Percentiles rank a stretch among this genome's conserved stretches.
Evolutionary conservation across 2,113 vertebrate genomes (phyloP).

Genomic region (Carassius gibelio): DNA sequence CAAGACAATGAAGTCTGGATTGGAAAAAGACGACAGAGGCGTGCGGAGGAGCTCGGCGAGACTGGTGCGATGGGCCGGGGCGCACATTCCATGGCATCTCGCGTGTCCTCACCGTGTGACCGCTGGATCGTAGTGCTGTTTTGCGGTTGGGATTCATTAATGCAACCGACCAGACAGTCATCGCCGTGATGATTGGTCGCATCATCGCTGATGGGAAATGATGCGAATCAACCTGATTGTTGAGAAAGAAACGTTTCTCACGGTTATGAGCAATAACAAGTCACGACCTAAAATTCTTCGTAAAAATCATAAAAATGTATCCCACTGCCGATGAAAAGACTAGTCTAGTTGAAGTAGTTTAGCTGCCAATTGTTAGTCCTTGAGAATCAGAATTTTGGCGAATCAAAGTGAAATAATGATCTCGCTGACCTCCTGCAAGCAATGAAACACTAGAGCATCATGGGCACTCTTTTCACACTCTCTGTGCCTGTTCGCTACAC

Average conservation of each 20-base stretch:
- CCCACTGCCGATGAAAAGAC: conserved; percentile 22
- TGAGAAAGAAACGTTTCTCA: conserved; percentile 31
- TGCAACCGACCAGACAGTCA: not conserved
- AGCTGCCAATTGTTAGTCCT: not conserved
- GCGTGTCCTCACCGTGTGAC: conserved; percentile 35
- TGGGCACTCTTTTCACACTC: conserved; percentile 31
- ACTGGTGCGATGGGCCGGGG: conserved; percentile 56
- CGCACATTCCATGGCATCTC: conserved; percentile 49
- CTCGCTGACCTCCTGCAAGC: not conserved
- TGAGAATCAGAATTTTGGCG: not conserved
- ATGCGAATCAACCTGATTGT: not conserved
- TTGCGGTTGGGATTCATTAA: conserved; percentile 44
- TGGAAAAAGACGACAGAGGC: conserved; percentile 43
- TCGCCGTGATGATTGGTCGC: not conserved
- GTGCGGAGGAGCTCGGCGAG: conserved; percentile 49
- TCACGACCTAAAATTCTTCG: conserved; percentile 8
- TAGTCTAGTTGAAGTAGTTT: not conserved
- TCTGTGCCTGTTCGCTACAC: conserved; percentile 54
- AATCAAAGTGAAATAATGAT: conserved; percentile 12
- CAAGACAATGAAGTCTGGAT: conserved; percentile 54
- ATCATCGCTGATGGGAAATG: conserved; percentile 2
- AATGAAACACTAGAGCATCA: not conserved
- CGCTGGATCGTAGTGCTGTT: conserved; percentile 48
- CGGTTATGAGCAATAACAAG: not conserved
- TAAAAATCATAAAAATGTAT: conserved; percentile 9